These are phyloP conservation scores for Xanthorhoe spadicearia DNA, from an alignment of 2,888 invertebrate genomes.

Conservation along the genomic window DNA sequence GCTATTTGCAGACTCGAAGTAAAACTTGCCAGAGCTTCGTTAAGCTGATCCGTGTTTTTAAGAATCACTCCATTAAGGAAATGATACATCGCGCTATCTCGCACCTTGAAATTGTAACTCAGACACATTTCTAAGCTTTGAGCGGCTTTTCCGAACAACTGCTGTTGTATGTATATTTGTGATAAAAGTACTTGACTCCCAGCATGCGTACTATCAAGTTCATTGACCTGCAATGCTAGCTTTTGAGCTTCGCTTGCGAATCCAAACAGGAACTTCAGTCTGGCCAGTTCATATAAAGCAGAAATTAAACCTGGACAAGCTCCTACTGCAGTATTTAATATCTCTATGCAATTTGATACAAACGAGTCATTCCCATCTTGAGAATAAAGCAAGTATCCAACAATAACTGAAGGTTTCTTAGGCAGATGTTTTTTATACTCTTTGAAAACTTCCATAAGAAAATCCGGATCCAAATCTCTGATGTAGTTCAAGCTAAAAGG, in stretches of 20 bases:
- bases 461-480: conserved; percentile 92
- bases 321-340: conserved; percentile 89
- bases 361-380: conserved; percentile 78
- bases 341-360: conserved; percentile 84
- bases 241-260: conserved; percentile 89
- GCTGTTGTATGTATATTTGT: conserved; percentile 90
- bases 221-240: conserved; percentile 89
- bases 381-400: conserved; percentile 72
- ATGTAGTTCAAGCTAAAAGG: conserved; percentile 91
- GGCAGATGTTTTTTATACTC: conserved; percentile 91
- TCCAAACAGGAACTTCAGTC: conserved; percentile 92
- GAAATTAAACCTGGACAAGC: conserved; percentile 92
- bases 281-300: conserved; percentile 89
- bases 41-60: conserved; percentile 88
- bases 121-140: conserved; percentile 95
- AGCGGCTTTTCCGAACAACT: conserved; percentile 90
- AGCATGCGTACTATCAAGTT: conserved; percentile 91
- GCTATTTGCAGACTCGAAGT: conserved; percentile 89
- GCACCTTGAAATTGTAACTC: conserved; percentile 95
- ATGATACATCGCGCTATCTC: conserved; percentile 96
- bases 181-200: conserved; percentile 95
- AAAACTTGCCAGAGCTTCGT: conserved; percentile 90
- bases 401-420: conserved; percentile 81
- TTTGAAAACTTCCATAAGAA: conserved; percentile 90
- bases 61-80: conserved; percentile 93